phyloP scores from a whole-genome alignment of 1,140 invertebrate species.

The Dryas iulia region DNA sequence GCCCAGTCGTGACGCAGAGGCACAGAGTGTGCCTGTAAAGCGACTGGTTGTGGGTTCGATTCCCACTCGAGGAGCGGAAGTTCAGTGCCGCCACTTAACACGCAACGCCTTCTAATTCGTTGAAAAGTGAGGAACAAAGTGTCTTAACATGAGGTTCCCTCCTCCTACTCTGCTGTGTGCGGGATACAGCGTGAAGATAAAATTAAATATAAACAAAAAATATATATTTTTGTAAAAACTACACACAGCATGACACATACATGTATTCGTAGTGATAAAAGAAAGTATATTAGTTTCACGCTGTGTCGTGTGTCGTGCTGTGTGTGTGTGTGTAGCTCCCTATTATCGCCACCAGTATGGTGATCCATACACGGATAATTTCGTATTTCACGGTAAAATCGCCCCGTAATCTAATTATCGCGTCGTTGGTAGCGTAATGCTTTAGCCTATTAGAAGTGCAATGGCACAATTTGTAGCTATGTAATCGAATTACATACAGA shows the following conservation, averaged over 20 bases:
- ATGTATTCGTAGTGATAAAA: no score
- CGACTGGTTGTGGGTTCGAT: neutral
- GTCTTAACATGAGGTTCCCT: neutral
- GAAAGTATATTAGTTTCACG: no score
- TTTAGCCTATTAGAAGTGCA: conserved; percentile 14
- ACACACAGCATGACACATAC: no score
- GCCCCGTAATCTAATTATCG: conserved; percentile 36
- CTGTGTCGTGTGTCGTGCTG: no score
- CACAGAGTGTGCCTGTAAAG: no score
- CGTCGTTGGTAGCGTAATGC: conserved; percentile 22
- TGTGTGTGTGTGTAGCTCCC: no score
- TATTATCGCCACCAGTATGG: no score
- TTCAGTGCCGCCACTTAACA: neutral
- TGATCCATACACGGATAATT: neutral
- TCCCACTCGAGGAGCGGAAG: neutral
- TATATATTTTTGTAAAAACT: no score
- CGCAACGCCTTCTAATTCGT: neutral
- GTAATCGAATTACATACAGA: conserved; percentile 37
- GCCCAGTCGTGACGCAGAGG: no score
- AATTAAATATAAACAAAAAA: no score
- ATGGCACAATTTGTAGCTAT: conserved; percentile 22
- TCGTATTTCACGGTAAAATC: conserved; percentile 22
- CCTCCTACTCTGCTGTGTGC: no score
- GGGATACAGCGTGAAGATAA: no score
- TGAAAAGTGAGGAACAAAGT: neutral